Percentiles rank a stretch among this genome's conserved stretches.
These are phyloP conservation scores for Acronicta alni DNA, from an alignment of 2,888 invertebrate species.

Conservation along the genomic window DNA sequence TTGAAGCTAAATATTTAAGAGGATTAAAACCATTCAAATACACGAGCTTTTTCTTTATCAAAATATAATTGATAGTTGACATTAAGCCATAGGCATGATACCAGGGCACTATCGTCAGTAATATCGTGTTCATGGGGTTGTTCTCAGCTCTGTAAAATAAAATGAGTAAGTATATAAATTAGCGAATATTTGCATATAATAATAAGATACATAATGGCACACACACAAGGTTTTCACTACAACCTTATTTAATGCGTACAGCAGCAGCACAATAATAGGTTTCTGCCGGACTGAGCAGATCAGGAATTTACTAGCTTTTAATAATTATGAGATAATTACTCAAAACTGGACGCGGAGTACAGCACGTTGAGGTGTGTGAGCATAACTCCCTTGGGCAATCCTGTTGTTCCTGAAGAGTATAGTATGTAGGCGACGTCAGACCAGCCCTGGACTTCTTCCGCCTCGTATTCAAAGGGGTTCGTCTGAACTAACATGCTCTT, in stretches of 20 bases:
- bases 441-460: slow-evolving; percentile 62
- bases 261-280: no score
- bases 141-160: slow-evolving; percentile 23
- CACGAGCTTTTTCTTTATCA: slow-evolving; percentile 82
- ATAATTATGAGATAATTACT: slow-evolving; percentile 62
- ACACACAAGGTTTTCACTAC: no score
- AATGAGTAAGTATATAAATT: not conserved
- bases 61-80: slow-evolving; percentile 87
- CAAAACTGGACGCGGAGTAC: slow-evolving; percentile 86
- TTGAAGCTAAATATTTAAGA: slow-evolving; percentile 88
- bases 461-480: slow-evolving; percentile 57
- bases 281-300: not conserved
- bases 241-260: no score
- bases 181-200: not conserved
- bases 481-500: slow-evolving; percentile 46
- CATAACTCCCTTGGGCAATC: slow-evolving; percentile 94
- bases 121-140: slow-evolving; percentile 6
- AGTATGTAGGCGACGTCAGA: slow-evolving; percentile 77
- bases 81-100: slow-evolving; percentile 94
- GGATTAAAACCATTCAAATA: slow-evolving; percentile 92
- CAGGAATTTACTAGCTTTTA: not conserved
- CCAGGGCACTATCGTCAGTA: slow-evolving; percentile 92
- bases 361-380: slow-evolving; percentile 88
- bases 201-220: not conserved
- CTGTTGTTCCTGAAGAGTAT: slow-evolving; percentile 93